phyloP scores from a whole-genome alignment of 2,888 invertebrate species.

The Antheraea assamensis region DNA sequence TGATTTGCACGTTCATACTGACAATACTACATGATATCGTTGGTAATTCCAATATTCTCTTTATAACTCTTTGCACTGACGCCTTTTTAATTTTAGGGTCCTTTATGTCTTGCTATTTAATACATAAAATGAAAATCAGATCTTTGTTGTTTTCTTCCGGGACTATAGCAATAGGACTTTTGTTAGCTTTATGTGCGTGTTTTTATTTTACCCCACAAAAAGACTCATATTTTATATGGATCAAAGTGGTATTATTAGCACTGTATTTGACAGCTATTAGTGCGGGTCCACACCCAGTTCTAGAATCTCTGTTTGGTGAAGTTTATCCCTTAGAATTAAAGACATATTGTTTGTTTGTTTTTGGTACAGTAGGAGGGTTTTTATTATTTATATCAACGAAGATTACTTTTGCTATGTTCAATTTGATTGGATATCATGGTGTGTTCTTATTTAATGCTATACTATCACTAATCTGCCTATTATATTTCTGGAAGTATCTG shows the following conservation, averaged over 20 bases:
- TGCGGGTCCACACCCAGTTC: constrained; percentile 34
- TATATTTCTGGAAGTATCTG: constrained; percentile 36
- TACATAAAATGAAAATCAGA: not conserved
- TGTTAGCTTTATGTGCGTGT: not conserved
- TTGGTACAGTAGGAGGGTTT: constrained; percentile 30
- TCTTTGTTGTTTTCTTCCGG: not conserved
- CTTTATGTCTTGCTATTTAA: not conserved
- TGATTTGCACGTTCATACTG: not conserved
- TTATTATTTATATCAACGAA: constrained; percentile 36
- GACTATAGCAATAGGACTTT: constrained; percentile 21
- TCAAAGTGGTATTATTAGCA: not conserved
- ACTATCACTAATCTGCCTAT: constrained; percentile 32
- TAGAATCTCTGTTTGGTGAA: constrained; percentile 39
- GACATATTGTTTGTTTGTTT: constrained; percentile 28
- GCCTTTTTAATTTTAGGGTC: not conserved
- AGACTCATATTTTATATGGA: not conserved
- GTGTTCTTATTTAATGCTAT: constrained; percentile 37
- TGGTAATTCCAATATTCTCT: not conserved
- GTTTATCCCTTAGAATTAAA: constrained; percentile 42
- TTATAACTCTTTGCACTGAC: not conserved
- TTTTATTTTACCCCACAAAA: not conserved
- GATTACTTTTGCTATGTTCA: constrained; percentile 33
- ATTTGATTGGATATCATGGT: constrained; percentile 38
- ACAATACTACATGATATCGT: not conserved
- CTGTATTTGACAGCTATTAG: not conserved